Percentiles rank a stretch among this genome's conserved stretches.
Conservation (phyloP, 1,140 invertebrate genomes). For the Lasioglossum baleicum region DNA sequence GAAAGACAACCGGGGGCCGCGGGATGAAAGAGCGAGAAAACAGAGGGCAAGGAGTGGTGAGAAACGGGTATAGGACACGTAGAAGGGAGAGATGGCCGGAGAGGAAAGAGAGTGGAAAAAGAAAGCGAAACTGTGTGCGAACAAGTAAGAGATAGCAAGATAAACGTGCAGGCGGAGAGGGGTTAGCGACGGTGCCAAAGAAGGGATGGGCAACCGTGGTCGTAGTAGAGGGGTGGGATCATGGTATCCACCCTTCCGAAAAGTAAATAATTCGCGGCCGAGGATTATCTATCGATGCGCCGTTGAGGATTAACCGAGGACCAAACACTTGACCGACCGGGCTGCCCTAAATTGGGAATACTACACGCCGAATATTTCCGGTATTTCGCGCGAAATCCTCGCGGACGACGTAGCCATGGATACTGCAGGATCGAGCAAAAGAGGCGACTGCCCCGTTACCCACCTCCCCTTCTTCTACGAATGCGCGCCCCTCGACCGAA, state of each 20-base stretch:
- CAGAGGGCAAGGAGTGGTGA: background rate
- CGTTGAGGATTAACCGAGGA: background rate
- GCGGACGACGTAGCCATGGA: constrained; percentile 68
- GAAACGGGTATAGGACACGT: background rate
- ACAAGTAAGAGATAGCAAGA: constrained; percentile 28
- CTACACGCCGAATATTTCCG: constrained; percentile 45
- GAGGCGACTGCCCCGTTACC: constrained; percentile 61
- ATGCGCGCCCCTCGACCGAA: constrained; percentile 72
- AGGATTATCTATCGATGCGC: constrained; percentile 11
- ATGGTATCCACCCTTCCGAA: constrained; percentile 53
- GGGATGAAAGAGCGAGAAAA: background rate
- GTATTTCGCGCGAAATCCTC: constrained; percentile 64
- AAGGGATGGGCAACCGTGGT: constrained; percentile 34
- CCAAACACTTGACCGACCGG: constrained; percentile 5
- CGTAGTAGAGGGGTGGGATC: constrained; percentile 38
- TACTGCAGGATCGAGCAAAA: constrained; percentile 65
- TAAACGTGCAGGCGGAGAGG: constrained; percentile 35
- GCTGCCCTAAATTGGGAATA: constrained; percentile 18
- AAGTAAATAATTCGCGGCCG: constrained; percentile 27
- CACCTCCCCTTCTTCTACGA: constrained; percentile 52
- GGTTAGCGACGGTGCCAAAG: constrained; percentile 13
- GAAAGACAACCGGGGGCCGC: no score
- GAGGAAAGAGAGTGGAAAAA: background rate
- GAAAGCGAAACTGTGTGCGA: background rate
- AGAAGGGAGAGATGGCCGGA: background rate